Base-by-base conservation (phyloP, 2,113 vertebrate species). In the Thalassarche chlororhynchos region DNA sequence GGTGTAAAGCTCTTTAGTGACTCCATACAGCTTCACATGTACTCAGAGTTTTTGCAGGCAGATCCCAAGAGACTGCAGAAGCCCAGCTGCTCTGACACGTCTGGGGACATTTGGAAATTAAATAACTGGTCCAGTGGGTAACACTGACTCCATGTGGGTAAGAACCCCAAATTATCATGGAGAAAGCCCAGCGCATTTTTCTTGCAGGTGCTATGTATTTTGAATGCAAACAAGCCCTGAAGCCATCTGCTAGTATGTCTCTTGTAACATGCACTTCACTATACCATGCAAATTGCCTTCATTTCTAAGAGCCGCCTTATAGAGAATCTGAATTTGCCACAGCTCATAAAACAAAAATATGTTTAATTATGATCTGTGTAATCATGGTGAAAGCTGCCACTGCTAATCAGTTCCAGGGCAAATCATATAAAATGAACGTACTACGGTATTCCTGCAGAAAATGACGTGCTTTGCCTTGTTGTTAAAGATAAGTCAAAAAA, bases 351-450 rank as follows among this genome's bases (percentile, higher is more conserved):
- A 93, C 72, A 86, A 95, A 97, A 95, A 86, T 82, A 78, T 47
- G 83, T 91, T 95, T 95, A 90, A 96, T 96, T 96, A 89, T 84
- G 90, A 98, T 89, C 87, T 93, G 62, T 46, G 75, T 90, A 89
- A 94, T 94, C 84, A 96, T 2, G 55, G 61, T 82, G 91, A 91
- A 95, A 94, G 58, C 88, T 94, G 78, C 68, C 0, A 0, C 78
- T 90, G 42, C 83, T 96, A 94, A 94, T 95, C 91, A 96, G 52
- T 96, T 93, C 90, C 80, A 92, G 71, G 83, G 83, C 60, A 84
- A 88, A 96, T 95, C 94, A 91, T 77, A 54, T 49, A 84, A 86
- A 84, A 95, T 51, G n/a, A 84, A 91, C 3, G 14, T 80, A 69
- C n/a, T 76, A 64, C 8, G 51, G 64, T 61, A 77, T 70, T 97